These are phyloP conservation scores for Lymantria monacha DNA, from an alignment of 2,888 invertebrate species.

Conservation along the genomic window DNA sequence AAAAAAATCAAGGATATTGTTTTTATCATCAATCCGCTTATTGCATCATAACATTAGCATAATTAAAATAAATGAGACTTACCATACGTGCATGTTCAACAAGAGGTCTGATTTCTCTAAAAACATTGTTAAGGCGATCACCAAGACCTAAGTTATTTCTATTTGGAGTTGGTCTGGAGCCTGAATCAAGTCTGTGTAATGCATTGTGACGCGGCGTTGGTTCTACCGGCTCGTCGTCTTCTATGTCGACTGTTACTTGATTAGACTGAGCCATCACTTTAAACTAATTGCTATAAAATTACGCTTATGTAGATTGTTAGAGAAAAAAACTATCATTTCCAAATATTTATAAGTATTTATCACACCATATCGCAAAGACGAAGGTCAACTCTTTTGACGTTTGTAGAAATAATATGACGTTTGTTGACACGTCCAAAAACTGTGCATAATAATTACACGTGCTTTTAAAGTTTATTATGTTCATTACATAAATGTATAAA, in stretches of 20 bases:
- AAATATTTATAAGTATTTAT: conserved; percentile 30
- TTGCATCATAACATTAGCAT: conserved; percentile 28
- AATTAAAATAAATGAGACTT: conserved; percentile 26
- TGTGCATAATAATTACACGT: background rate
- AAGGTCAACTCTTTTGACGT: conserved; percentile 37
- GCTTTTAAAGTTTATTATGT: background rate
- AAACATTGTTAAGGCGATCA: conserved; percentile 70
- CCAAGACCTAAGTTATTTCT: conserved; percentile 68
- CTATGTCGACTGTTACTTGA: conserved; percentile 71
- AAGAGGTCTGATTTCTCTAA: conserved; percentile 85
- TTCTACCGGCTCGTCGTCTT: conserved; percentile 58
- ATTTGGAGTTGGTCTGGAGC: conserved; percentile 52
- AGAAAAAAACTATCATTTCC: conserved; percentile 32
- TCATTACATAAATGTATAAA: no score
- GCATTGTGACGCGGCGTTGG: conserved; percentile 52
- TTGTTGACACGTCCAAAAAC: conserved; percentile 14
- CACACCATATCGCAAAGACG: conserved; percentile 23
- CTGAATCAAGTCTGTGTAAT: conserved; percentile 59
- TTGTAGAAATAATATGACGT: conserved; percentile 19
- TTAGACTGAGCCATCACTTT: conserved; percentile 64
- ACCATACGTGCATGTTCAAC: conserved; percentile 84
- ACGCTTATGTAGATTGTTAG: conserved; percentile 11
- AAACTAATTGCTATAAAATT: conserved; percentile 24
- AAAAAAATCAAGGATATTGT: background rate
- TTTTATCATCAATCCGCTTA: conserved; percentile 4